A percentile compares a stretch with the other conserved stretches of the same genome.
These are phyloP conservation scores for Atherix ibis DNA, from an alignment of 2,888 invertebrate species.

Conservation along the genomic window DNA sequence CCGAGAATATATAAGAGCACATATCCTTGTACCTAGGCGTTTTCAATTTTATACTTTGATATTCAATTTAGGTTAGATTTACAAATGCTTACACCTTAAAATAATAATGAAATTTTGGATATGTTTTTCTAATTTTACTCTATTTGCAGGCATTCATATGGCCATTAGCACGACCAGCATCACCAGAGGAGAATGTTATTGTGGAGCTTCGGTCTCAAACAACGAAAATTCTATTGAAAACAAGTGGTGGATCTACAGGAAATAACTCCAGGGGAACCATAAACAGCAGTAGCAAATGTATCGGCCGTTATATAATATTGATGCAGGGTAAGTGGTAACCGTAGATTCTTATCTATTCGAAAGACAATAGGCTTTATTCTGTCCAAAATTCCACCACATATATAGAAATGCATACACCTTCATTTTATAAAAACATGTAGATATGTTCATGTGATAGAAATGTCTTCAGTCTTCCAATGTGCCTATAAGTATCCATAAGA, in stretches of 20 bases:
- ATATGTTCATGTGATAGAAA: too few relatives aligned
- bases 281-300: conserved; percentile 23
- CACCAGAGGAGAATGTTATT: conserved; percentile 43
- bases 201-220: conserved; percentile 34
- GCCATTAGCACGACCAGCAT: conserved; percentile 49
- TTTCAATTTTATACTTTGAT: too few relatives aligned
- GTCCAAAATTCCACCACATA: too few relatives aligned
- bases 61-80: too few relatives aligned
- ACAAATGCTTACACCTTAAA: too few relatives aligned
- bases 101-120: background rate
- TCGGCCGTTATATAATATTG: conserved; percentile 23
- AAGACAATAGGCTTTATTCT: background rate
- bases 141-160: conserved; percentile 43
- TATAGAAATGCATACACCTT: too few relatives aligned
- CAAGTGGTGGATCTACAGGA: conserved; percentile 14
- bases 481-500: too few relatives aligned
- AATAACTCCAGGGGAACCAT: conserved; percentile 20
- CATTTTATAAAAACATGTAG: too few relatives aligned
- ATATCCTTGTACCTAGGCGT: too few relatives aligned
- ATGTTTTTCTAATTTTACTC: background rate
- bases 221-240: conserved; percentile 23
- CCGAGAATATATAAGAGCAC: too few relatives aligned
- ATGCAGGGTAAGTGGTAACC: conserved; percentile 23
- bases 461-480: too few relatives aligned
- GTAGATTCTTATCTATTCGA: conserved; percentile 2